These are phyloP conservation scores for Electrophaes corylata DNA, from an alignment of 2,888 invertebrate species.

Conservation along the genomic window DNA sequence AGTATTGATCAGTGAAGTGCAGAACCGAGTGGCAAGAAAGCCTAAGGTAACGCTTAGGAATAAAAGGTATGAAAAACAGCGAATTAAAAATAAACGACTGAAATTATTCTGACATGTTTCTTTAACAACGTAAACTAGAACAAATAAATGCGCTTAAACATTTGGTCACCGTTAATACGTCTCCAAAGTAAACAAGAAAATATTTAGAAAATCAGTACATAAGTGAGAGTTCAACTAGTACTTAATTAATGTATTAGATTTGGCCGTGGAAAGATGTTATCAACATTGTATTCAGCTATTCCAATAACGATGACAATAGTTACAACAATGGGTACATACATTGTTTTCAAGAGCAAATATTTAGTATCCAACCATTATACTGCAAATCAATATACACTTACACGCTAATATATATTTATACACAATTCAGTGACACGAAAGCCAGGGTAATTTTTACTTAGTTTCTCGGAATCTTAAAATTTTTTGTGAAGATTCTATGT, in stretches of 20 bases:
- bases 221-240: background rate
- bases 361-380: conserved; percentile 29
- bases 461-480: background rate
- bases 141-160: background rate
- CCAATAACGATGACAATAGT: background rate
- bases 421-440: conserved; percentile 16
- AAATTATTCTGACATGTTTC: background rate
- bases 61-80: conserved; percentile 12
- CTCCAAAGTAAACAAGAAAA: too few relatives aligned
- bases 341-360: conserved; percentile 12
- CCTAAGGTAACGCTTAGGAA: conserved; percentile 16
- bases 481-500: background rate
- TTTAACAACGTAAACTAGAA: background rate
- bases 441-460: conserved; percentile 25
- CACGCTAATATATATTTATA: background rate
- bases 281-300: background rate
- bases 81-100: conserved; percentile 26
- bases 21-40: conserved; percentile 33
- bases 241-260: too few relatives aligned
- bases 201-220: background rate
- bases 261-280: background rate
- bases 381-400: conserved; percentile 32
- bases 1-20: conserved; percentile 47
- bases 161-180: too few relatives aligned
- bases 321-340: background rate